Evolutionary conservation across 2,113 vertebrate genomes (phyloP), one percentile per base, ranked within the genome.

Genomic region (Galeopterus variegatus): DNA sequence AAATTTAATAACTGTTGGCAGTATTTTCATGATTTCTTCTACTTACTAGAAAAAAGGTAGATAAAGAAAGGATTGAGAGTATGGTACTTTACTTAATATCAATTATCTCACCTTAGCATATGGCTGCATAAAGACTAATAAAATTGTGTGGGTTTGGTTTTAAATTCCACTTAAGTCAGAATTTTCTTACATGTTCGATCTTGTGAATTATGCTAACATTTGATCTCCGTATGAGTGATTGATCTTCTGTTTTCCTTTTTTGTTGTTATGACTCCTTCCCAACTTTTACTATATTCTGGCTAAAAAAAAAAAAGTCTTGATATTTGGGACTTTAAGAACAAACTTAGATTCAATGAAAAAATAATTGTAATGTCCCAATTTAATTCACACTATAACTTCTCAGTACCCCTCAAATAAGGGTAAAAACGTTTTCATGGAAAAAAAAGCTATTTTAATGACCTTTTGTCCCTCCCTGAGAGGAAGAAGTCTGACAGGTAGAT

Each of bases 401-500:
- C 83, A 56, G 50, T 97, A 97, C 96, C 89, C 94, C 97, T 41
- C 96, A 86, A n/a, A 90, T 18, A 93, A 97, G 33, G 96, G 95
- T 75, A 87, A 97, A 97, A 98, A 98, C 94, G 86, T 87, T 96
- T 98, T 97, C 98, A 98, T 99, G 99, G 99, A 99, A 99, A 99
- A n/a, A 99, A 98, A 98, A 98, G 99, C 98, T 99, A 99, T 99
- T 99, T 98, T 98, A 96, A 97, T 99, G 99, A 99, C 99, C 99
- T 99, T 99, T 98, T 99, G 99, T 99, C 98, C 98, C 98, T 99
- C 99, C 98, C 98, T 95, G 97, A 98, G 99, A 99, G 99, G 99
- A 99, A 99, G 99, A 98, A 98, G 18, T 97, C 99, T 99, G 99
- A 99, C 99, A 99, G 99, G 99, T 99, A 99, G 99, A 99, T 99